Evolutionary conservation across 2,113 vertebrate species (phyloP).

Genomic region (Verasper variegatus): DNA sequence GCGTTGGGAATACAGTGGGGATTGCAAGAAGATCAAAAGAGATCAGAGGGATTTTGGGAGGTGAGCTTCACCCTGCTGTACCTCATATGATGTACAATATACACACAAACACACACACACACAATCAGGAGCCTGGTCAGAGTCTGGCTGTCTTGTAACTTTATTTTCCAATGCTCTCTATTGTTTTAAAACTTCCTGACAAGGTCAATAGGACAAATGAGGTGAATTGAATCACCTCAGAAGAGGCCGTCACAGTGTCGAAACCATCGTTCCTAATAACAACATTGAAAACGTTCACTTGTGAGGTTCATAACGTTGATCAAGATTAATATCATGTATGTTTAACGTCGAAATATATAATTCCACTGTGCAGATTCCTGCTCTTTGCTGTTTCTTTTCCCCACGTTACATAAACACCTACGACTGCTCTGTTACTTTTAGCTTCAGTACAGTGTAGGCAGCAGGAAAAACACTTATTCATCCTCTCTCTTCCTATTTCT

Average conservation of each 20-base stretch:
- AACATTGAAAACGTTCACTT: too few species aligned
- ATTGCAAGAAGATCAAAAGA: conserved; percentile 14
- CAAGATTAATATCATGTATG: neutral
- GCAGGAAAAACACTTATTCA: conserved; percentile 22
- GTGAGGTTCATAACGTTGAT: too few species aligned
- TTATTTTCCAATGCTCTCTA: neutral
- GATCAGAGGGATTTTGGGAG: conserved; percentile 16
- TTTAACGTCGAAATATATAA: neutral
- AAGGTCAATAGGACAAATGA: too few species aligned
- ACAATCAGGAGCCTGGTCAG: neutral
- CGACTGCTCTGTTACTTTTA: conserved; percentile 47
- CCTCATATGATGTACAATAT: neutral
- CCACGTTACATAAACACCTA: conserved; percentile 37
- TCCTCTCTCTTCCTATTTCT: conserved; percentile 24
- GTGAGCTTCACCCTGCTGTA: conserved; percentile 3
- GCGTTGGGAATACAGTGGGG: neutral
- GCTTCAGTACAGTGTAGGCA: conserved; percentile 53
- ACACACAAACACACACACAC: neutral
- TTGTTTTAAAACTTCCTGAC: neutral
- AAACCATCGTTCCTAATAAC: too few species aligned
- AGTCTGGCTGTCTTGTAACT: neutral
- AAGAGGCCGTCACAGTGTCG: too few species aligned
- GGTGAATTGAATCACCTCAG: too few species aligned
- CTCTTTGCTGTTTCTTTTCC: neutral
- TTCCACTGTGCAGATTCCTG: neutral